These are phyloP conservation scores for Platysteira castanea DNA, from an alignment of 2,113 vertebrate genomes.

Conservation along the genomic window DNA sequence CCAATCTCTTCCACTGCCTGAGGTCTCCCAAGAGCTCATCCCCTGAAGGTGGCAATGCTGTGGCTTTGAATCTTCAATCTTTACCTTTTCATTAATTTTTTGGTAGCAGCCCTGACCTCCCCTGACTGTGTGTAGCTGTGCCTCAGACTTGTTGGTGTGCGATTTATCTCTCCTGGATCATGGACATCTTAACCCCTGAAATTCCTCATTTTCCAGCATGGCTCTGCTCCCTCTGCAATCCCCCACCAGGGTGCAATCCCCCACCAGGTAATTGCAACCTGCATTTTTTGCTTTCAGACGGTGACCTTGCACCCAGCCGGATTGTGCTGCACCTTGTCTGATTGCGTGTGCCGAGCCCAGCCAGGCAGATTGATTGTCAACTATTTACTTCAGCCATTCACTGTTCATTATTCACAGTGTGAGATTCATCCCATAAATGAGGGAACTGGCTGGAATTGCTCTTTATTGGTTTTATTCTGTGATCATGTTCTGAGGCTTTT, in stretches of 20 bases:
- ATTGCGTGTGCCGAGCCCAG: background rate
- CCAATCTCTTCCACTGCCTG: background rate
- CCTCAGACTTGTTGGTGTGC: background rate
- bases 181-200: accelerated
- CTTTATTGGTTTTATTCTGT: constrained; percentile 41
- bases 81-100: background rate
- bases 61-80: background rate
- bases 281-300: background rate
- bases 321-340: background rate
- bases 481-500: constrained; percentile 29
- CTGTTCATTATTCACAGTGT: constrained; percentile 54
- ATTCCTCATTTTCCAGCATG: background rate
- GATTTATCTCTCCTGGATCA: background rate
- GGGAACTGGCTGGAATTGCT: constrained; percentile 1
- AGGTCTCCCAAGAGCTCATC: background rate
- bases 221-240: background rate
- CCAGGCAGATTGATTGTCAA: constrained; percentile 12
- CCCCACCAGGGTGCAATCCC: background rate
- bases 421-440: constrained; percentile 42
- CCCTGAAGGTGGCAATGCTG: background rate
- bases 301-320: background rate
- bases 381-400: constrained; percentile 37
- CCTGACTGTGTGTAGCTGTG: background rate
- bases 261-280: background rate
- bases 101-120: background rate